phyloP scores from a whole-genome alignment of 2,888 invertebrate genomes.

The Drosophila niveifrons region DNA sequence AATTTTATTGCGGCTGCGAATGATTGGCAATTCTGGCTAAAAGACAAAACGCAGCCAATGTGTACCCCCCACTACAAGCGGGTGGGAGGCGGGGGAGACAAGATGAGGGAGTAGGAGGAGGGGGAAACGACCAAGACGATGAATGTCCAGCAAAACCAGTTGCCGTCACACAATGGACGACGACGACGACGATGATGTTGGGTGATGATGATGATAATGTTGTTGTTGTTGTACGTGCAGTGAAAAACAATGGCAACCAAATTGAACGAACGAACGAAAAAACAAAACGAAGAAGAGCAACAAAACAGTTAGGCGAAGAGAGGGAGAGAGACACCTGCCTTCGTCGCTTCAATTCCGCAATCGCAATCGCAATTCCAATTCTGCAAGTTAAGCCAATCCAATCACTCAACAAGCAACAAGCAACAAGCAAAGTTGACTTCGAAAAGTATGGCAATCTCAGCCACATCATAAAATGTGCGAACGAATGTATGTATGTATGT shows the following conservation, averaged over 20 bases:
- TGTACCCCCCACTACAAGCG: too few relatives aligned
- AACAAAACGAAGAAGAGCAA: neutral
- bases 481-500: slow-evolving; percentile 38
- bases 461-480: slow-evolving; percentile 80
- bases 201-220: slow-evolving; percentile 29
- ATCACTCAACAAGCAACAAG: slow-evolving; percentile 64
- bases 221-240: slow-evolving; percentile 30
- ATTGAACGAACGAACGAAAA: slow-evolving; percentile 10
- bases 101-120: too few relatives aligned
- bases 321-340: slow-evolving; percentile 46
- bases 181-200: slow-evolving; percentile 19
- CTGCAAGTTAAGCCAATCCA: slow-evolving; percentile 67
- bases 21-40: slow-evolving; percentile 81
- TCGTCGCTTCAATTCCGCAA: neutral
- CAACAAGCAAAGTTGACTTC: slow-evolving; percentile 15
- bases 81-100: slow-evolving; percentile 11
- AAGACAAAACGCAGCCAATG: slow-evolving; percentile 71
- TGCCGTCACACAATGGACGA: slow-evolving; percentile 52
- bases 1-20: slow-evolving; percentile 82
- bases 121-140: slow-evolving; percentile 12
- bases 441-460: slow-evolving; percentile 77
- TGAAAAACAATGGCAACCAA: slow-evolving; percentile 37
- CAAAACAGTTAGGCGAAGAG: slow-evolving; percentile 37
- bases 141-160: slow-evolving; percentile 67
- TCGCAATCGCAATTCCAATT: neutral